These are phyloP conservation scores for Aelia acuminata DNA, from an alignment of 2,888 invertebrate genomes.

Conservation along the genomic window DNA sequence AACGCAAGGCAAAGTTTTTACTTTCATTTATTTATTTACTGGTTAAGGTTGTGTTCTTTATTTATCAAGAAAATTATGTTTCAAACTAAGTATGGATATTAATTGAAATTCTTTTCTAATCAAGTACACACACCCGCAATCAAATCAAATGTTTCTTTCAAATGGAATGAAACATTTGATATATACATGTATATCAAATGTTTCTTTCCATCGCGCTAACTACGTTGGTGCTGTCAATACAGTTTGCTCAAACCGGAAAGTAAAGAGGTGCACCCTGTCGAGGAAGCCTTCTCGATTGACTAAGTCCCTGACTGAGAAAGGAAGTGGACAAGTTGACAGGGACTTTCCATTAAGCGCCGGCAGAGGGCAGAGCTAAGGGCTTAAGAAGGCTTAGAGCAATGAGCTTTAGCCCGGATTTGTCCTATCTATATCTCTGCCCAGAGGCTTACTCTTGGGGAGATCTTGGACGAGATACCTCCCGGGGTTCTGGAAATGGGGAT, in stretches of 20 bases:
- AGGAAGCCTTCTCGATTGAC: not conserved
- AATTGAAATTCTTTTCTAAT: too few species aligned
- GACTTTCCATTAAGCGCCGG: slow-evolving; percentile 8
- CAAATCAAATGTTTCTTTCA: too few species aligned
- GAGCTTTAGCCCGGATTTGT: not conserved
- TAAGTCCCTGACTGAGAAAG: not conserved
- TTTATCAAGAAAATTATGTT: too few species aligned
- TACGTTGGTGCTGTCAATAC: not conserved
- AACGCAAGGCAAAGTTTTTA: too few species aligned
- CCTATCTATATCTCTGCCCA: slow-evolving; percentile 4
- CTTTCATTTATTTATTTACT: too few species aligned
- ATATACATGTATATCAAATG: too few species aligned
- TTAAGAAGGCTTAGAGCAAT: slow-evolving; percentile 40
- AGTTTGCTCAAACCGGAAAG: not conserved
- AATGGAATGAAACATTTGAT: too few species aligned
- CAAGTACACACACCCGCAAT: too few species aligned
- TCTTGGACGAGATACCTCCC: not conserved
- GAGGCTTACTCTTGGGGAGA: not conserved
- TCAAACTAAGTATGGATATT: too few species aligned
- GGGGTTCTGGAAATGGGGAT: not conserved
- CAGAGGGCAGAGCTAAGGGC: slow-evolving; percentile 3
- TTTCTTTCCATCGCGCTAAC: not conserved
- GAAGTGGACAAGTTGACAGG: slow-evolving; percentile 36
- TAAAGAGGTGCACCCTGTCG: not conserved
- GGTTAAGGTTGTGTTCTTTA: too few species aligned